Conservation (phyloP, 2,113 vertebrate genomes). For the Crotophaga sulcirostris region DNA sequence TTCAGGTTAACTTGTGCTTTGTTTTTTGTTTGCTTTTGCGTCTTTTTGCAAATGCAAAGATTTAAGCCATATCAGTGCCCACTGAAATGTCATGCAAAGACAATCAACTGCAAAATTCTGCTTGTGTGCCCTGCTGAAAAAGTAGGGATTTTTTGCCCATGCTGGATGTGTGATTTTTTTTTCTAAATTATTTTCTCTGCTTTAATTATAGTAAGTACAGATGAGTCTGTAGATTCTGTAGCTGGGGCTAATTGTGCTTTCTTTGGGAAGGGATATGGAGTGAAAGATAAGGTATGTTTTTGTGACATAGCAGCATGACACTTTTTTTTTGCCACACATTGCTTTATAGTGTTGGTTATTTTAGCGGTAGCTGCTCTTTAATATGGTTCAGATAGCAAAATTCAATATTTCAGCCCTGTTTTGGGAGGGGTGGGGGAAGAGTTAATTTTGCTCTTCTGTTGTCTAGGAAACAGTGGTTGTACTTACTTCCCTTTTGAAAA, state of each 20-base stretch:
- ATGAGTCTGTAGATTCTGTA: neutral
- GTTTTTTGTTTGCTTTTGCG: neutral
- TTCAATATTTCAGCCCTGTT: neutral
- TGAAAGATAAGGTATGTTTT: neutral
- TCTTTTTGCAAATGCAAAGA: neutral
- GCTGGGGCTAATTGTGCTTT: neutral
- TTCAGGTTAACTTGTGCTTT: neutral
- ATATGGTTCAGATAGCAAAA: neutral
- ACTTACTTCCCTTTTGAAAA: conserved; percentile 53
- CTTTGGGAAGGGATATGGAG: neutral
- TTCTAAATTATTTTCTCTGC: neutral
- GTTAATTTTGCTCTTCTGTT: conserved; percentile 62
- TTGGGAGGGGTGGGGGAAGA: conserved; percentile 22
- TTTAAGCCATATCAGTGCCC: fast-evolving
- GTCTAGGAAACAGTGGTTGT: conserved; percentile 59
- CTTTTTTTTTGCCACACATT: neutral
- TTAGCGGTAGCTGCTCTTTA: neutral
- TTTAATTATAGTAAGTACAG: neutral
- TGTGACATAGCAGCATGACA: fast-evolving
- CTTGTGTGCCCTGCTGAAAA: neutral
- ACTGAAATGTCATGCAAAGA: neutral
- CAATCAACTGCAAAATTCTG: neutral
- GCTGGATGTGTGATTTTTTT: neutral
- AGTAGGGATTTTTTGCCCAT: neutral
- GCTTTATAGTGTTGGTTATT: neutral